phyloP scores from a whole-genome alignment of 2,797 vertebrate species.

The Cyprinella venusta region DNA sequence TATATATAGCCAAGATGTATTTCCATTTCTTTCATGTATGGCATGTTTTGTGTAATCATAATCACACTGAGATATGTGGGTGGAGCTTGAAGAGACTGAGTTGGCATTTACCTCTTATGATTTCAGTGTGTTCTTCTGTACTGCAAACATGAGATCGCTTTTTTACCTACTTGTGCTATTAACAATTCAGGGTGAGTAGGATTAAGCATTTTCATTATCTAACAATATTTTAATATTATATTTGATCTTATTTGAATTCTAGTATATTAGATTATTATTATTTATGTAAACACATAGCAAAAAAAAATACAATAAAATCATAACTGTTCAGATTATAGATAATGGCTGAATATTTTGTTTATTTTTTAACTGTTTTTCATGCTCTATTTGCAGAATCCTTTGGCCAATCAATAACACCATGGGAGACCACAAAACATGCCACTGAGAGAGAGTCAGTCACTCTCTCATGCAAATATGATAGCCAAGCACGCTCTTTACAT shows the following conservation, averaged over 20 bases:
- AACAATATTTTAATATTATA: not conserved
- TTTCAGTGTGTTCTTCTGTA: not conserved
- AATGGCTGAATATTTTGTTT: not conserved
- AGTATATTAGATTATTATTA: not conserved
- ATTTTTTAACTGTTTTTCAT: not conserved
- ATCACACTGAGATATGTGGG: not conserved
- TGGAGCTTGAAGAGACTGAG: not conserved
- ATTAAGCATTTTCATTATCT: not conserved
- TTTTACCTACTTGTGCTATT: slow-evolving; percentile 1
- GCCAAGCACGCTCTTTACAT: not conserved
- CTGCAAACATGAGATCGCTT: not conserved
- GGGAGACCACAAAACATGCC: not conserved
- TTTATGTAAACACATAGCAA: not conserved
- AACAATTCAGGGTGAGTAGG: not conserved
- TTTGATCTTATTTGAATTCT: not conserved
- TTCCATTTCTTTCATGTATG: not conserved
- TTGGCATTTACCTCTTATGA: not conserved
- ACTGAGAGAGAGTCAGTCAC: not conserved
- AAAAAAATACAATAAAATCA: not conserved
- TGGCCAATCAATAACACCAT: slow-evolving; percentile 3
- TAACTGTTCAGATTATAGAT: not conserved
- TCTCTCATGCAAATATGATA: slow-evolving; percentile 48
- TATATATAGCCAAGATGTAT: not conserved
- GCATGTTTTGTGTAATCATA: not conserved
- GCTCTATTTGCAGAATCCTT: not conserved